These are phyloP conservation scores for Galbula dea DNA, from an alignment of 2,113 vertebrate species.

Conservation along the genomic window DNA sequence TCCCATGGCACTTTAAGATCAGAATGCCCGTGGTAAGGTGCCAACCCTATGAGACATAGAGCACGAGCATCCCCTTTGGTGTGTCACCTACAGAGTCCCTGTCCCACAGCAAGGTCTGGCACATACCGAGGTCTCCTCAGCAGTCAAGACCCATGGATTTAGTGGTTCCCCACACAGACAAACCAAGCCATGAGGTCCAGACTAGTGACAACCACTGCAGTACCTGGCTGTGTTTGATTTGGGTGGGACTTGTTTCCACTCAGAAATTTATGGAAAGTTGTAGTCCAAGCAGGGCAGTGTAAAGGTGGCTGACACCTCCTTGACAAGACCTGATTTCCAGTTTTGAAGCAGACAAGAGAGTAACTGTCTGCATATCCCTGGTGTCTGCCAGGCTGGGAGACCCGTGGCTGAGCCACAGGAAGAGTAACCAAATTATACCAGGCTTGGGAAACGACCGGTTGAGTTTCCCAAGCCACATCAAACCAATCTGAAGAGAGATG, in stretches of 20 bases:
- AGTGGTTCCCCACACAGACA: background rate
- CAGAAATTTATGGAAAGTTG: background rate
- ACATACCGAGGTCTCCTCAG: rapidly evolving
- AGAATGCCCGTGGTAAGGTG: rapidly evolving
- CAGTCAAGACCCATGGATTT: background rate
- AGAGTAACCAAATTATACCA: background rate
- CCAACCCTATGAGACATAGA: background rate
- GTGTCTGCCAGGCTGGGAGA: background rate
- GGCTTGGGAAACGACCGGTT: background rate
- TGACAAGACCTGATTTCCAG: background rate
- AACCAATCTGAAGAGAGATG: slow-evolving; percentile 20
- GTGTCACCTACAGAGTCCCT: background rate
- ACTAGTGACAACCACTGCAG: background rate
- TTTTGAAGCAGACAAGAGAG: background rate
- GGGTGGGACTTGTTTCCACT: background rate
- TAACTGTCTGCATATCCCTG: background rate
- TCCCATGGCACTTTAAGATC: background rate
- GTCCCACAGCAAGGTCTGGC: background rate
- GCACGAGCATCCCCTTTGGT: rapidly evolving
- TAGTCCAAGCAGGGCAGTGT: background rate
- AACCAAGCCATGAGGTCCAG: background rate
- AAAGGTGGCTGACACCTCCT: background rate
- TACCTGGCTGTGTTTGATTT: background rate
- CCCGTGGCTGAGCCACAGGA: background rate
- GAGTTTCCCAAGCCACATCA: slow-evolving; percentile 55